Base-by-base conservation (phyloP, 2,797 vertebrate genomes). In the Pantherophis vulpinus region DNA sequence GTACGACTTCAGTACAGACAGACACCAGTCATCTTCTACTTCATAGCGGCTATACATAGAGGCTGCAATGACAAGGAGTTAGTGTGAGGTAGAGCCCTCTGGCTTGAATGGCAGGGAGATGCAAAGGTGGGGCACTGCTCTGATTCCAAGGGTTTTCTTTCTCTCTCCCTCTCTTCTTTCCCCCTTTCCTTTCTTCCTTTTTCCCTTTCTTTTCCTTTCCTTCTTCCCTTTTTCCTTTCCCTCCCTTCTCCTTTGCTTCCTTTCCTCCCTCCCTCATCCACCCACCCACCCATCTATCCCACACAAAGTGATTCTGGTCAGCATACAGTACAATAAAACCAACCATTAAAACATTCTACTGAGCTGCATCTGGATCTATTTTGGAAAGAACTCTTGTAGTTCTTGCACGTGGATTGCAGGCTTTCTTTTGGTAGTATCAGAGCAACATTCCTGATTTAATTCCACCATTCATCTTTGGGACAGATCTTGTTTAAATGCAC, bases 21-120 rank as follows among this genome's bases (percentile, higher is more conserved):
- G 93, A 61, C 99, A 99, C 99, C 99, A 99, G 95, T 98, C 98
- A 20, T 99, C 98, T 3, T 99, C 98, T 93, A 99, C 98, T 95
- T 98, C 98, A 63, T 98, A 98, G 56, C 96, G 95, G 8, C 98
- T 98, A 93, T 98, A 98, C 93, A 99, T 95, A 0, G 98, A 98
- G 0, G 98, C 99, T 99, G 96, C 90, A 25, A 58, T 16, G 23
- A 92, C 18, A 89, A 11, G 25, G 27, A 47, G 4, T 5, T 9
- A 25, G 58, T 0, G 5, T 20, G 27, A 37, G 0, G 0, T 8
- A 2, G 25, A 3, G 10, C 13, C 18, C 23, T 32, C 16, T 11
- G 4, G 16, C 3, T 29, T 66, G 51, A 63, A 89, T 47, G 74
- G 16, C 42, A 29, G 54, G 0, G 8, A 37, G 23, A 20, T 37